phyloP scores from a whole-genome alignment of 2,888 invertebrate genomes.

The Melieria picta region DNA sequence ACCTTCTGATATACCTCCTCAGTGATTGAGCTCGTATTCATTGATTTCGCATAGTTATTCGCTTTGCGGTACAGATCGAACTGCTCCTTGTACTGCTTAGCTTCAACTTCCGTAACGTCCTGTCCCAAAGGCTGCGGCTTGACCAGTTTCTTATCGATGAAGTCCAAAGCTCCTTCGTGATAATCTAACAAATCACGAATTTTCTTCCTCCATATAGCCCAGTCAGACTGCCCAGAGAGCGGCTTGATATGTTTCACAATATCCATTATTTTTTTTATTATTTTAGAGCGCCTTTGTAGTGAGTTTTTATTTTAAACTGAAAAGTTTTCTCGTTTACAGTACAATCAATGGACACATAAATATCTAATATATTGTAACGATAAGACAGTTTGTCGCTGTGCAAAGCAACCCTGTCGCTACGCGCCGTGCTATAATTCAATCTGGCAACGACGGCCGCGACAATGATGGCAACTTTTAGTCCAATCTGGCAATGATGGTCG shows the following conservation, averaged over 20 bases:
- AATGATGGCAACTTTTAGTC: no score
- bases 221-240: slow-evolving; percentile 14
- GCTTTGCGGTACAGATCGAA: slow-evolving; percentile 51
- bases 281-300: no score
- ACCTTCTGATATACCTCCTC: slow-evolving; percentile 56
- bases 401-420: no score
- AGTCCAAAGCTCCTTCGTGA: slow-evolving; percentile 34
- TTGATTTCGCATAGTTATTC: slow-evolving; percentile 56
- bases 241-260: slow-evolving; percentile 13
- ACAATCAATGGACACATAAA: no score
- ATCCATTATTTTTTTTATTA: slow-evolving; percentile 3
- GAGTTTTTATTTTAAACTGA: no score
- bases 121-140: slow-evolving; percentile 27
- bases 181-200: slow-evolving; percentile 37
- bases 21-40: slow-evolving; percentile 53
- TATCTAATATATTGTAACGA: no score
- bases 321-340: no score
- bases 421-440: no score
- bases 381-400: no score
- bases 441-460: no score
- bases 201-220: slow-evolving; percentile 28
- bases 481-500: no score
- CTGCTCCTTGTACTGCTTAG: slow-evolving; percentile 37
- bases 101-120: slow-evolving; percentile 38
- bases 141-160: slow-evolving; percentile 30